Percentiles rank a stretch among this genome's conserved stretches.
Evolutionary conservation across 1,140 invertebrate species (phyloP).

Genomic region (Pentalonia nigronervosa): DNA sequence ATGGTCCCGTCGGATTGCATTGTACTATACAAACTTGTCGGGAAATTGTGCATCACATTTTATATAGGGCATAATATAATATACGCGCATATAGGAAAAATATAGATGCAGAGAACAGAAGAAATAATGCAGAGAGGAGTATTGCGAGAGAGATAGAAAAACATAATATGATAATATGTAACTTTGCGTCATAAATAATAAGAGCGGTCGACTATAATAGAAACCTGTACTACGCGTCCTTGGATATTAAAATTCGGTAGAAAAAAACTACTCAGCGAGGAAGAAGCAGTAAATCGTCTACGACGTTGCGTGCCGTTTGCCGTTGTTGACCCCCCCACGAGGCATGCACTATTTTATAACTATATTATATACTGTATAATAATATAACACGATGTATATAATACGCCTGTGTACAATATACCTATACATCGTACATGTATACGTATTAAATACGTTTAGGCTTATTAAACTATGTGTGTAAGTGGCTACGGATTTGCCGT

Average conservation of each 20-base stretch:
- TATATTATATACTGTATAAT: neutral
- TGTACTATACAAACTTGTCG: neutral
- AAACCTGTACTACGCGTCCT: conserved; percentile 54
- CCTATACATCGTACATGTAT: no score
- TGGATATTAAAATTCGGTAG: conserved; percentile 49
- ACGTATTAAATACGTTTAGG: neutral
- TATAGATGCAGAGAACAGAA: neutral
- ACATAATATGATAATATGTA: neutral
- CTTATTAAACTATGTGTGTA: neutral
- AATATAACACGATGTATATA: no score
- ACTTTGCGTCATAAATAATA: conserved; percentile 47
- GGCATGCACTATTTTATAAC: neutral
- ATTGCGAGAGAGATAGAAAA: neutral
- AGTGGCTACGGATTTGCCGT: neutral
- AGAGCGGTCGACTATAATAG: conserved; percentile 36
- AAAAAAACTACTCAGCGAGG: conserved; percentile 22
- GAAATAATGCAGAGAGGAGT: neutral
- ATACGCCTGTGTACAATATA: no score
- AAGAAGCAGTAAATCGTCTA: conserved; percentile 44
- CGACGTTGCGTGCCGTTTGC: conserved; percentile 29
- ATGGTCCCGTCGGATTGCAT: neutral
- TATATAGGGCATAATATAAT: neutral
- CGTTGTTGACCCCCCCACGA: conserved; percentile 39
- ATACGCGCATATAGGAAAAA: neutral
- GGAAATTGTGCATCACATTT: conserved; percentile 6